A percentile compares a stretch with the other conserved stretches of the same genome.
phyloP scores from a whole-genome alignment of 37 sponge, comb jelly and placozoan genomes.

The Axinella damicornis region DNA sequence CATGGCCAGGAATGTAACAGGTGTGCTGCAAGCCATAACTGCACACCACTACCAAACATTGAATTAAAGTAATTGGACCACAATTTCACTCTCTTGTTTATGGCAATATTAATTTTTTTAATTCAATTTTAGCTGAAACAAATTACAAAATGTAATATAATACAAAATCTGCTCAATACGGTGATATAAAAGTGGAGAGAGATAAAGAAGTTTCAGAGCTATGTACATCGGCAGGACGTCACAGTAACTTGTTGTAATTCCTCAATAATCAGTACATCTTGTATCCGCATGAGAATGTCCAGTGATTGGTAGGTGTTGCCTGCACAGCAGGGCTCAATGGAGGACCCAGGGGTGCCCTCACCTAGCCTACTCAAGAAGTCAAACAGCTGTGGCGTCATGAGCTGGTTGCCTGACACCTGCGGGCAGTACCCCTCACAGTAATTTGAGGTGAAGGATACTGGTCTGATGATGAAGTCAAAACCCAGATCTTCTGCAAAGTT shows the following conservation, averaged over 20 bases:
- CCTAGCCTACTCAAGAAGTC: constrained; percentile 28
- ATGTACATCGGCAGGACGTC: constrained; percentile 52
- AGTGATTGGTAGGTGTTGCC: constrained; percentile 21
- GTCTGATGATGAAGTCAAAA: constrained; percentile 30
- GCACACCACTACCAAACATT: too few relatives aligned
- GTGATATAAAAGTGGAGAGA: too few relatives aligned
- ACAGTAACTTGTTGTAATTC: constrained; percentile 44
- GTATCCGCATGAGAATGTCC: constrained; percentile 13
- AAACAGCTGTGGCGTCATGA: constrained; percentile 35
- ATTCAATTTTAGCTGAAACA: too few relatives aligned
- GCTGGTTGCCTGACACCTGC: neutral
- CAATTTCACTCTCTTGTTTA: too few relatives aligned
- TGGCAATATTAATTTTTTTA: too few relatives aligned
- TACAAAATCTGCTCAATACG: too few relatives aligned
- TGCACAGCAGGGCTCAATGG: constrained; percentile 68
- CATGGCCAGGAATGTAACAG: too few relatives aligned
- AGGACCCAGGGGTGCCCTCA: constrained; percentile 4
- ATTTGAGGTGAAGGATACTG: constrained; percentile 33
- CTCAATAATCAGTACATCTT: neutral
- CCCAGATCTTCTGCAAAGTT: constrained; percentile 58
- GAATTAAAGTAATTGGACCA: too few relatives aligned
- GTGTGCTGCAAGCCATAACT: too few relatives aligned
- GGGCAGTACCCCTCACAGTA: constrained; percentile 77
- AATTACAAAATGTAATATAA: too few relatives aligned
- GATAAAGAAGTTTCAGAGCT: neutral